phyloP scores from a whole-genome alignment of 1,140 invertebrate genomes.

The Papilio xuthus region DNA sequence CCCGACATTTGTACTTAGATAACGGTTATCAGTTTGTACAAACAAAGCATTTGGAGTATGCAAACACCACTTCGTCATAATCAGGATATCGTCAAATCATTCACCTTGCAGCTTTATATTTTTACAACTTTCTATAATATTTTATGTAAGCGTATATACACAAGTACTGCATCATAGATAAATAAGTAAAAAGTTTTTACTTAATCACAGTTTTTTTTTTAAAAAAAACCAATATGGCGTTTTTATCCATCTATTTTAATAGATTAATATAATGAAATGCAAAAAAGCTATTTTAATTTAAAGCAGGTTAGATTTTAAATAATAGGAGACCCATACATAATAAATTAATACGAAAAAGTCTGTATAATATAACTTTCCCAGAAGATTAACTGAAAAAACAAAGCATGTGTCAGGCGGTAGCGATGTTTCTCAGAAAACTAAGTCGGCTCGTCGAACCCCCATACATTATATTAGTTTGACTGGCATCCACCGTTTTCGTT shows the following conservation, averaged over 20 bases:
- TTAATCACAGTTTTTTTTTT: no score
- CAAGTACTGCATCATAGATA: background rate
- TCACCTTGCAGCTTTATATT: slow-evolving; percentile 27
- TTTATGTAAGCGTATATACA: background rate
- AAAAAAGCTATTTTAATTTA: background rate
- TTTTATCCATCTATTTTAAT: background rate
- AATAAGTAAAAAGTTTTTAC: background rate
- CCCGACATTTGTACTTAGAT: slow-evolving; percentile 62
- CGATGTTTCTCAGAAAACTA: slow-evolving; percentile 70
- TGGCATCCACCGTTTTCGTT: slow-evolving; percentile 54
- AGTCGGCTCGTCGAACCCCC: slow-evolving; percentile 64
- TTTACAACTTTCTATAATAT: background rate
- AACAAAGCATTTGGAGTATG: slow-evolving; percentile 74
- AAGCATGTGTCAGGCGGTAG: slow-evolving; percentile 42
- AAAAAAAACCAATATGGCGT: no score
- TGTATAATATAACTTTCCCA: background rate
- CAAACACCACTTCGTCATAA: slow-evolving; percentile 69
- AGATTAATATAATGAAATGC: background rate
- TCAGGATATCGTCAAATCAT: slow-evolving; percentile 61
- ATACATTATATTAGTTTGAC: slow-evolving; percentile 71
- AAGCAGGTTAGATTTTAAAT: background rate
- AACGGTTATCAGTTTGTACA: slow-evolving; percentile 66
- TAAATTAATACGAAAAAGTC: background rate
- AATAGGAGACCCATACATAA: background rate
- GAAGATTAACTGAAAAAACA: slow-evolving; percentile 17